Percentiles rank a stretch among this genome's conserved stretches.
phyloP scores from a whole-genome alignment of 2,113 vertebrate genomes.

The Pluvianellus socialis region DNA sequence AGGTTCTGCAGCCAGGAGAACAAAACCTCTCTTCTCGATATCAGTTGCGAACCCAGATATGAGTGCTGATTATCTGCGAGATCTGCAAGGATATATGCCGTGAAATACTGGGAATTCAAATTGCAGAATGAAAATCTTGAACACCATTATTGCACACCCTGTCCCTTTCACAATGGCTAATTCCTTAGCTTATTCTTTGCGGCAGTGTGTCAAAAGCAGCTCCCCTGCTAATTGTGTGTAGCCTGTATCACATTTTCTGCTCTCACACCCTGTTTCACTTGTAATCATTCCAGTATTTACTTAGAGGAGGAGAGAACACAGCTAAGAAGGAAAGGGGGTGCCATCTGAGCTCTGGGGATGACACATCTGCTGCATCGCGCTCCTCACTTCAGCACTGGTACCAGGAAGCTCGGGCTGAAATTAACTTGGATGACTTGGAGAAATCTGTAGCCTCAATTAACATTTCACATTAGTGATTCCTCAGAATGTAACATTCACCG shows the following conservation, averaged over 20 bases:
- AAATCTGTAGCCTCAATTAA: constrained; percentile 29
- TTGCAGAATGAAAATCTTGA: background rate
- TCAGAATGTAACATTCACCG: background rate
- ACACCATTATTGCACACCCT: accelerated
- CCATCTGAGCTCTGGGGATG: constrained; percentile 22
- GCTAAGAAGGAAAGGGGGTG: background rate
- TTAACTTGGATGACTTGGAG: constrained; percentile 10
- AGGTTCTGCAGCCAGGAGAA: background rate
- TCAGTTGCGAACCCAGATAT: background rate
- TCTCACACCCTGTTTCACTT: constrained; percentile 24
- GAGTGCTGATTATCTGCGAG: background rate
- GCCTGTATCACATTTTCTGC: constrained; percentile 2
- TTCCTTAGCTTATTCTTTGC: background rate
- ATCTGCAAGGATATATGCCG: background rate
- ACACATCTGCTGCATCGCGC: constrained; percentile 19
- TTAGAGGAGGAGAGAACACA: constrained; percentile 35
- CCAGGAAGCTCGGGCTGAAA: constrained; percentile 24
- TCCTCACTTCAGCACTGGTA: background rate
- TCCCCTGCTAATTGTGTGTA: constrained; percentile 17
- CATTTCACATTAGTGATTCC: constrained; percentile 16
- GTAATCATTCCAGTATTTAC: constrained; percentile 49
- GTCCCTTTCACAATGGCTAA: background rate
- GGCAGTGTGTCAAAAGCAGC: background rate
- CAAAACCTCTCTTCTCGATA: background rate
- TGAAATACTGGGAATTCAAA: background rate